Percentiles rank a stretch among this genome's conserved stretches.
These are phyloP conservation scores for Apeira syringaria DNA, from an alignment of 2,888 invertebrate species.

Conservation along the genomic window DNA sequence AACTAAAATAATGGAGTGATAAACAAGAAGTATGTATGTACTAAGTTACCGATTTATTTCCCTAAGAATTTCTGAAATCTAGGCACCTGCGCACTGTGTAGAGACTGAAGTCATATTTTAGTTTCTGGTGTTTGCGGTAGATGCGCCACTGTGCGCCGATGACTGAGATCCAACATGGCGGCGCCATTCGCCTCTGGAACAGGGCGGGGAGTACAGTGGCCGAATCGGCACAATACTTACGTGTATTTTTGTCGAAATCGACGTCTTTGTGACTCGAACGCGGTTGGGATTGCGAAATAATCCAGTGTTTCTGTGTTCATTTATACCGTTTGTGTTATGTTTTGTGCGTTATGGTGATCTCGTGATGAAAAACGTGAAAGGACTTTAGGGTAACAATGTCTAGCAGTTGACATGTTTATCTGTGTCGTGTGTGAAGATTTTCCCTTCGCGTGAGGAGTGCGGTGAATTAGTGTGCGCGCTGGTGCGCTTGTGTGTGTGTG, in stretches of 20 bases:
- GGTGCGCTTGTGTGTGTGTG: constrained; percentile 67
- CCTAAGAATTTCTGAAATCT: constrained; percentile 5
- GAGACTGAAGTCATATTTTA: constrained; percentile 32
- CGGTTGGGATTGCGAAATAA: constrained; percentile 77
- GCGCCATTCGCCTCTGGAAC: constrained; percentile 79
- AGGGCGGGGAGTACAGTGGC: constrained; percentile 82
- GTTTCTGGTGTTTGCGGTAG: constrained; percentile 60
- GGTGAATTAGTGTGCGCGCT: constrained; percentile 73
- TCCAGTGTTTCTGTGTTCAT: constrained; percentile 74
- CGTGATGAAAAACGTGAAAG: constrained; percentile 78
- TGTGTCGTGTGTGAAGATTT: constrained; percentile 84
- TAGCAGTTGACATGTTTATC: constrained; percentile 84
- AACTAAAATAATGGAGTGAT: too few relatives aligned
- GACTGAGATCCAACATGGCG: constrained; percentile 78
- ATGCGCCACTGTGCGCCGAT: constrained; percentile 58
- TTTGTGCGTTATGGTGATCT: constrained; percentile 69
- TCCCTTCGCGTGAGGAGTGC: constrained; percentile 82
- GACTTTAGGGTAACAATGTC: constrained; percentile 82
- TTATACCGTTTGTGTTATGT: constrained; percentile 71
- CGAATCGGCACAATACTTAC: constrained; percentile 77
- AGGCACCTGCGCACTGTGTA: constrained; percentile 11
- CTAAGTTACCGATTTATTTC: too few relatives aligned
- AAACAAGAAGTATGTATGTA: too few relatives aligned
- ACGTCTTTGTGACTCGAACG: constrained; percentile 77
- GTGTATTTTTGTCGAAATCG: constrained; percentile 78